phyloP scores from a whole-genome alignment of 2,888 invertebrate species.

The Drosophila leonis region DNA sequence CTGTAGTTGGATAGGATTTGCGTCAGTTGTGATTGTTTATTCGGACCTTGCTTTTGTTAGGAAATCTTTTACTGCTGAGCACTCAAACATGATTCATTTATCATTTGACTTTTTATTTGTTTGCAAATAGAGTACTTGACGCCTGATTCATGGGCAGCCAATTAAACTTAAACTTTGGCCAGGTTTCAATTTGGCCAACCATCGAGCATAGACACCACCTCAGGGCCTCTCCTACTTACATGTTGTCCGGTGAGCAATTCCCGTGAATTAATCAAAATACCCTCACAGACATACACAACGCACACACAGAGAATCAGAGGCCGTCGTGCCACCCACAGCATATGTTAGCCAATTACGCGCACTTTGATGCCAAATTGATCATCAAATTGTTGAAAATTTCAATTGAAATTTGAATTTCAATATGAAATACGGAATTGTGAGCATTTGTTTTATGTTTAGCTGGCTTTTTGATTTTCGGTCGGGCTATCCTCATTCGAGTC shows the following conservation, averaged over 20 bases:
- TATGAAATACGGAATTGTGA: conserved; percentile 30
- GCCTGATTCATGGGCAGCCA: conserved; percentile 22
- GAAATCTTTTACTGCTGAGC: conserved; percentile 9
- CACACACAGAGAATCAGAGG: neutral
- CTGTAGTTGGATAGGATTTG: neutral
- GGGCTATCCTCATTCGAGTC: conserved; percentile 9
- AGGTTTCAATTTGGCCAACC: conserved; percentile 2
- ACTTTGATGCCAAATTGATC: conserved; percentile 58
- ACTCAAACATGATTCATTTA: conserved; percentile 31
- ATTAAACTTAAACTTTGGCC: conserved; percentile 15
- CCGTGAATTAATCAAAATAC: conserved; percentile 61
- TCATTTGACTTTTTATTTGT: conserved; percentile 30
- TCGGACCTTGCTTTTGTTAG: conserved; percentile 1
- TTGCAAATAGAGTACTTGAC: conserved; percentile 11
- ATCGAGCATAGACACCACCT: conserved; percentile 21
- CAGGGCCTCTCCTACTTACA: conserved; percentile 8
- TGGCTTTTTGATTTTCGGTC: conserved; percentile 13
- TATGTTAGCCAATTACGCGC: conserved; percentile 64
- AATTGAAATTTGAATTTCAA: conserved; percentile 30
- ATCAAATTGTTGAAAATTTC: conserved; percentile 43
- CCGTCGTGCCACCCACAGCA: conserved; percentile 29
- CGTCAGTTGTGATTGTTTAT: conserved; percentile 7
- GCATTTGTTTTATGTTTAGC: conserved; percentile 45
- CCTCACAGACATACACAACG: conserved; percentile 18
- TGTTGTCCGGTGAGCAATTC: conserved; percentile 42